A percentile compares a stretch with the other conserved stretches of the same genome.
Conservation (phyloP, 1,140 invertebrate genomes). For the Eumaeus atala region DNA sequence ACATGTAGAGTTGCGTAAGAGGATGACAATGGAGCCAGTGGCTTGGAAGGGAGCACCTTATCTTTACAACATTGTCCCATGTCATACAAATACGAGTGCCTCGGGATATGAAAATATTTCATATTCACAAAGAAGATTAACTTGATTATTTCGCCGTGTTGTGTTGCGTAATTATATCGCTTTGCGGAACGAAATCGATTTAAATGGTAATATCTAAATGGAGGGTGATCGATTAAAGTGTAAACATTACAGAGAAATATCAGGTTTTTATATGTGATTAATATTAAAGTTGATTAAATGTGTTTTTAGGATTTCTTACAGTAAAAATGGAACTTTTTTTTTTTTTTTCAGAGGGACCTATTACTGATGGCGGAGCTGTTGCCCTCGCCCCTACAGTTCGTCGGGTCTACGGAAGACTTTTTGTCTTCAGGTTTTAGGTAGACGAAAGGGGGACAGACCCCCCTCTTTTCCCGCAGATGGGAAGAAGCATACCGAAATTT, state of each 20-base stretch:
- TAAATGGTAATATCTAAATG: slow-evolving; percentile 21
- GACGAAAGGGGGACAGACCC: no score
- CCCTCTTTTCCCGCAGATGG: no score
- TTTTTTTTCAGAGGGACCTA: no score
- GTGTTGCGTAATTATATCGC: slow-evolving; percentile 28
- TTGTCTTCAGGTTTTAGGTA: no score
- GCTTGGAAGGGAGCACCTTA: slow-evolving; percentile 67
- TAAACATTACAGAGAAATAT: slow-evolving; percentile 1
- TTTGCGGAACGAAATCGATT: slow-evolving; percentile 13
- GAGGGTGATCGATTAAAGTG: slow-evolving; percentile 6
- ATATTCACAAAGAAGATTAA: slow-evolving; percentile 63
- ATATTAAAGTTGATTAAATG: no score
- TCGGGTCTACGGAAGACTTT: no score
- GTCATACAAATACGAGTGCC: slow-evolving; percentile 61
- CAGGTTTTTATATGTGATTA: no score
- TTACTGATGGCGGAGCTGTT: no score
- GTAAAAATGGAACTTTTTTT: no score
- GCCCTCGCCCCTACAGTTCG: no score
- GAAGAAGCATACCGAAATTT: no score
- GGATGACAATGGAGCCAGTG: slow-evolving; percentile 66
- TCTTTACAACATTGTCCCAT: slow-evolving; percentile 68
- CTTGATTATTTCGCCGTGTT: slow-evolving; percentile 39
- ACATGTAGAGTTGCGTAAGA: slow-evolving; percentile 57
- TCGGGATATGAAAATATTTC: slow-evolving; percentile 55
- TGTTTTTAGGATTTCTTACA: no score